Evolutionary conservation across 2,797 vertebrate species (phyloP).

Genomic region (Acanthurus tractus): DNA sequence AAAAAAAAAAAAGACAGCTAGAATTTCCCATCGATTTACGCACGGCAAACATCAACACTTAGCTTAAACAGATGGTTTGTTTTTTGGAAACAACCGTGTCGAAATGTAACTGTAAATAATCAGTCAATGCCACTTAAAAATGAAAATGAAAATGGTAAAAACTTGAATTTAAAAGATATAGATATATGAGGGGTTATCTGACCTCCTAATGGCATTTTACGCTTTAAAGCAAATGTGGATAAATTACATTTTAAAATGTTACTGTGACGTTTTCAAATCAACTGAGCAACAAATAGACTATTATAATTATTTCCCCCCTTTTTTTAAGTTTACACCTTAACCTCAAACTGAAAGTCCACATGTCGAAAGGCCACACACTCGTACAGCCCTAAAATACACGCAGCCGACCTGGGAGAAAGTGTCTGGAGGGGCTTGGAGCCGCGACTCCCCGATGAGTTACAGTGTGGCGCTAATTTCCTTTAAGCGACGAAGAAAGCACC

Average conservation of each 20-base stretch:
- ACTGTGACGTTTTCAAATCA: neutral
- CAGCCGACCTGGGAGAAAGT: constrained; percentile 64
- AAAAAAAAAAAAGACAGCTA: neutral
- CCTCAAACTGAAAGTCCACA: constrained; percentile 41
- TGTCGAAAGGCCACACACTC: constrained; percentile 72
- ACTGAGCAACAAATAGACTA: neutral
- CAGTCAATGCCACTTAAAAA: neutral
- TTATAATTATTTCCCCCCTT: neutral
- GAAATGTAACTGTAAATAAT: neutral
- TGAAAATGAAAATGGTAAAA: neutral
- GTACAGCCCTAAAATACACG: constrained; percentile 64
- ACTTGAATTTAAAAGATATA: neutral
- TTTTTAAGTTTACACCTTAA: neutral
- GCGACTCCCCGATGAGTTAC: constrained; percentile 75
- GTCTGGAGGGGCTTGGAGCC: constrained; percentile 30
- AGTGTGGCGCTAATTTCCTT: constrained; percentile 75
- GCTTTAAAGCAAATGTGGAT: neutral
- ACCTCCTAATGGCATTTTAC: neutral
- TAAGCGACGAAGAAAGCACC: constrained; percentile 64
- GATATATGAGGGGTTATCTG: neutral
- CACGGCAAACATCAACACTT: constrained; percentile 52
- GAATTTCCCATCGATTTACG: constrained; percentile 57
- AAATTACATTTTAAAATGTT: neutral
- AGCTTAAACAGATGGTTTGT: constrained; percentile 48
- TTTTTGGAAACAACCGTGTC: constrained; percentile 14